Percentiles rank a stretch among this genome's conserved stretches.
These are phyloP conservation scores for Hydrotaea cyrtoneurina DNA, from an alignment of 2,888 invertebrate genomes.

Conservation along the genomic window DNA sequence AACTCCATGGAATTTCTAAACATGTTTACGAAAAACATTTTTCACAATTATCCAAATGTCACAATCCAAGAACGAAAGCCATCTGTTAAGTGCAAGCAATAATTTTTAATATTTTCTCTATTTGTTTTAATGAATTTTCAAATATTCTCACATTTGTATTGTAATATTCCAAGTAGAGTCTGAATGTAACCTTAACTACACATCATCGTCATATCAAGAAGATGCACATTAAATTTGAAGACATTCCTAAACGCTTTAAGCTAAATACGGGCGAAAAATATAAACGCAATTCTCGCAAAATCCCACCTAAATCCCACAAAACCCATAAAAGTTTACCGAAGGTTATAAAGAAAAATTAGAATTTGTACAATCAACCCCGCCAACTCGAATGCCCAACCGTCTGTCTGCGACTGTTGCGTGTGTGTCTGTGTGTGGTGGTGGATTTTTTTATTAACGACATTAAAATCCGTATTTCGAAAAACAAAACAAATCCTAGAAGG, in stretches of 20 bases:
- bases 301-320: not conserved
- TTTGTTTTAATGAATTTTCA: not conserved
- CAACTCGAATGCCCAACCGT: not conserved
- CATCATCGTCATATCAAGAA: not conserved
- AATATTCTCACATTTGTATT: not conserved
- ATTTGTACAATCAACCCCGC: not conserved
- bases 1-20: too few species aligned
- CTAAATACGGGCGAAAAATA: not conserved
- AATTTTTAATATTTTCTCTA: too few species aligned
- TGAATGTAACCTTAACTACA: not conserved
- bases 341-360: constrained; percentile 3
- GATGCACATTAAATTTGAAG: not conserved
- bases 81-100: too few species aligned
- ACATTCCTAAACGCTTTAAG: not conserved
- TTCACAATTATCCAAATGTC: too few species aligned
- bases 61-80: too few species aligned
- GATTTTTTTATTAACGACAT: constrained; percentile 17
- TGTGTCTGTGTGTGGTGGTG: too few species aligned
- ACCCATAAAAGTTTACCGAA: constrained; percentile 14
- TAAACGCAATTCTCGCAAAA: not conserved
- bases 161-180: not conserved
- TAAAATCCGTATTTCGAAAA: constrained; percentile 12
- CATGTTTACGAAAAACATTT: too few species aligned
- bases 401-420: not conserved
- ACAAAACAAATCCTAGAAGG: not conserved